Conservation (phyloP, 2,888 invertebrate species). For the Leistus spinibarbis region DNA sequence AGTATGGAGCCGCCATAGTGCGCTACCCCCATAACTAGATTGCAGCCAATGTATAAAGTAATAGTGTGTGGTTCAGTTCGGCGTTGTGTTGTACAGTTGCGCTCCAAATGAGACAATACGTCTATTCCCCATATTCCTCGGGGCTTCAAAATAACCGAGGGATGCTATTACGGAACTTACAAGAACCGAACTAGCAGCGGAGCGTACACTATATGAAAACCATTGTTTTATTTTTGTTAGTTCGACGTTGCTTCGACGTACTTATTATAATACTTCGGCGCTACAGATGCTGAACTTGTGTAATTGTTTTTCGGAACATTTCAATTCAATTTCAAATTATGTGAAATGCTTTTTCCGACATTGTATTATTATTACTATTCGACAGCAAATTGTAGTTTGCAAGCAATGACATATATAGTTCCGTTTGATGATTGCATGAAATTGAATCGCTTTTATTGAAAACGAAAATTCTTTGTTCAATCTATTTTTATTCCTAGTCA, state of each 20-base stretch:
- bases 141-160: not conserved
- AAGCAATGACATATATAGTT: too few relatives aligned
- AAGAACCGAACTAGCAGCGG: too few relatives aligned
- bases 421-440: too few relatives aligned
- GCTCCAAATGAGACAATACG: not conserved
- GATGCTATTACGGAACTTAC: not conserved
- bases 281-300: not conserved
- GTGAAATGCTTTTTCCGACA: too few relatives aligned
- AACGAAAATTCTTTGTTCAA: too few relatives aligned
- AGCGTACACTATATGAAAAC: not conserved
- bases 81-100: not conserved
- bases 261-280: not conserved
- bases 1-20: too few relatives aligned
- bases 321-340: not conserved
- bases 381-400: too few relatives aligned
- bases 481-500: too few relatives aligned
- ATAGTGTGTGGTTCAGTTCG: not conserved
- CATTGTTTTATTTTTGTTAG: not conserved
- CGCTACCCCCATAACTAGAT: conserved; percentile 24
- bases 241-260: not conserved
- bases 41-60: conserved; percentile 17
- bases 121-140: not conserved
- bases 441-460: too few relatives aligned
- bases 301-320: not conserved
- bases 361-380: too few relatives aligned